Evolutionary conservation across 1,140 invertebrate genomes (phyloP).

Genomic region (Drosophila gunungcola): DNA sequence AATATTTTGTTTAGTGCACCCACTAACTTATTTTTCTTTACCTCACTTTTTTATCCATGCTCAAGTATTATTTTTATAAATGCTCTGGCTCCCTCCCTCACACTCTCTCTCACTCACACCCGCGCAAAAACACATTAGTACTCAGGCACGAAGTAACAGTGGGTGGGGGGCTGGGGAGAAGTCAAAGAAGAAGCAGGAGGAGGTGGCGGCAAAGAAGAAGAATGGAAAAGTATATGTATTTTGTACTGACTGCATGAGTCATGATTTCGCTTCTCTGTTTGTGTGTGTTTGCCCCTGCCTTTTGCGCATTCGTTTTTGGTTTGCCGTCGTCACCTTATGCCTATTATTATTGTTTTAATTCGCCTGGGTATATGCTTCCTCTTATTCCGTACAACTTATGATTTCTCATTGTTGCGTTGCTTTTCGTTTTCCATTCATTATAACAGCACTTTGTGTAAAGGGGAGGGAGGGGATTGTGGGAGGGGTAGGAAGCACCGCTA

Average conservation of each 20-base stretch:
- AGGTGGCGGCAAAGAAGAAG: slow-evolving; percentile 19
- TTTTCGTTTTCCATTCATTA: slow-evolving; percentile 76
- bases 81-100: slow-evolving; percentile 22
- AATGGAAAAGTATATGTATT: slow-evolving; percentile 51
- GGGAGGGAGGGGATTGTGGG: slow-evolving; percentile 6
- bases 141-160: slow-evolving; percentile 76
- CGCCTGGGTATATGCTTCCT: slow-evolving; percentile 39
- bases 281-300: slow-evolving; percentile 44
- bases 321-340: slow-evolving; percentile 80
- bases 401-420: slow-evolving; percentile 69
- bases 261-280: slow-evolving; percentile 63
- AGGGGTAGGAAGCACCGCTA: slow-evolving; percentile 60
- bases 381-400: slow-evolving; percentile 63
- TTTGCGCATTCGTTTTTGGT: slow-evolving; percentile 76
- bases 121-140: slow-evolving; percentile 76
- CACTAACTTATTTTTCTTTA: neutral
- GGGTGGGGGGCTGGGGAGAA: slow-evolving; percentile 7
- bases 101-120: slow-evolving; percentile 20
- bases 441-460: slow-evolving; percentile 65
- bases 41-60: slow-evolving; percentile 23
- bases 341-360: slow-evolving; percentile 80
- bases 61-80: slow-evolving; percentile 76
- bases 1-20: too few relatives aligned
- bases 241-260: slow-evolving; percentile 70
- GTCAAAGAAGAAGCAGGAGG: slow-evolving; percentile 5